Percentiles rank a stretch among this genome's conserved stretches.
Evolutionary conservation across 2,113 vertebrate species (phyloP).

Genomic region (Sylvia atricapilla): DNA sequence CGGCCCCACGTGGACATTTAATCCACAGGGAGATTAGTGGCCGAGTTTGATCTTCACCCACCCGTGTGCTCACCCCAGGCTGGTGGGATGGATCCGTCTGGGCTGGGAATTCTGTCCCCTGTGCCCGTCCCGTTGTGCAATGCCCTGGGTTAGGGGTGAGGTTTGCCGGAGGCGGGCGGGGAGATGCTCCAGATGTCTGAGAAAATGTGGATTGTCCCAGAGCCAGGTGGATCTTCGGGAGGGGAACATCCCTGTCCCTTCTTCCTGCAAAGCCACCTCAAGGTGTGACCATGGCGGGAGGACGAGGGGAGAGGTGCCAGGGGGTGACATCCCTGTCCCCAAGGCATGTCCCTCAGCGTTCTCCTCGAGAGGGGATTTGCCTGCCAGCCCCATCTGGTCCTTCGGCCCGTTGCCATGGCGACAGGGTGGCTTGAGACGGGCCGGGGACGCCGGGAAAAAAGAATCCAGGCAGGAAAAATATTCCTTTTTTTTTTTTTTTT

Average conservation of each 20-base stretch:
- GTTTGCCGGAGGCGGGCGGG: background rate
- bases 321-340: background rate
- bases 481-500: background rate
- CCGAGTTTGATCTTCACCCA: constrained; percentile 27
- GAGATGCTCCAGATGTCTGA: background rate
- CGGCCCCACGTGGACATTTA: background rate
- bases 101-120: background rate
- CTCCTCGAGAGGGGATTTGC: constrained; percentile 62
- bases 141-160: background rate
- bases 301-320: accelerated
- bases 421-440: constrained; percentile 72
- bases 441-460: constrained; percentile 57
- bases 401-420: constrained; percentile 65
- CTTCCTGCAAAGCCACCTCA: background rate
- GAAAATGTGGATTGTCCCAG: accelerated
- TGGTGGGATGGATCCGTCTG: background rate
- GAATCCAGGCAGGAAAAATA: constrained; percentile 1
- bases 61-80: background rate
- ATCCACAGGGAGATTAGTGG: constrained; percentile 61
- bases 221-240: background rate
- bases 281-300: background rate
- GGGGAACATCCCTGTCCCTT: accelerated
- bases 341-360: background rate
- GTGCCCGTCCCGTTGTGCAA: accelerated
- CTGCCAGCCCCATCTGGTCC: constrained; percentile 75